Base-by-base conservation (phyloP, 2,797 vertebrate species). In the Arremon aurantiirostris region DNA sequence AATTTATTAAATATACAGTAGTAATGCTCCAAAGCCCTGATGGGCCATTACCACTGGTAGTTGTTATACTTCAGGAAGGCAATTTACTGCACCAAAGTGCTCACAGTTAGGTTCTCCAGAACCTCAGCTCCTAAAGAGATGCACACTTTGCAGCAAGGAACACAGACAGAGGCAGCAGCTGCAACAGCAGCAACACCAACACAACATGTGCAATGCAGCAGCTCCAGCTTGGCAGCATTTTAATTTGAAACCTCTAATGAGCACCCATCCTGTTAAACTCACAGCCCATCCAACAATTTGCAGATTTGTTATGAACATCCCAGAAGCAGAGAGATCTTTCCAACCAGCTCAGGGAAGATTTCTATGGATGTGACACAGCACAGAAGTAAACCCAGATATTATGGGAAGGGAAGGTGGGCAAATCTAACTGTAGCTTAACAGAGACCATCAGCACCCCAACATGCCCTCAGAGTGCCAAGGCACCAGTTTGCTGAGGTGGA, bases 151-250 rank as follows among this genome's bases (percentile, higher is more conserved):
- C 52, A 70, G 0, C 1, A 3, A 84, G 39, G 47, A 69, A 46
- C 42, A 52, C 14, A 35, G 35, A 83, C 0, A 71, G 26, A 69
- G 20, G 64, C 2, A 1, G 71, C 86, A 94, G 78, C 89, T 94
- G 85, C 85, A 85, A 63, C 35, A 70, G 69, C 83, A 94, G 68
- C 66, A 75, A 27, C 63, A 87, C 1, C 70, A 76, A 16, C 64
- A 27, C 46, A 91, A 92, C 91, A 94, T 91, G 86, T 86, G 91
- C 82, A 88, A 82, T 41, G 65, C 42, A 85, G 76, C 72, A 93
- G 89, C 89, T 93, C 92, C 72, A 88, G 65, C 52, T 59, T 32
- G 41, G 79, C 80, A 82, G 63, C 50, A 76, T 89, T 83, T 91
- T 69, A 46, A 89, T 75, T 5, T 59, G 47, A 88, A 91, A 82